Evolutionary conservation across 2,888 invertebrate genomes (phyloP).

Genomic region (Lochmaea capreae): DNA sequence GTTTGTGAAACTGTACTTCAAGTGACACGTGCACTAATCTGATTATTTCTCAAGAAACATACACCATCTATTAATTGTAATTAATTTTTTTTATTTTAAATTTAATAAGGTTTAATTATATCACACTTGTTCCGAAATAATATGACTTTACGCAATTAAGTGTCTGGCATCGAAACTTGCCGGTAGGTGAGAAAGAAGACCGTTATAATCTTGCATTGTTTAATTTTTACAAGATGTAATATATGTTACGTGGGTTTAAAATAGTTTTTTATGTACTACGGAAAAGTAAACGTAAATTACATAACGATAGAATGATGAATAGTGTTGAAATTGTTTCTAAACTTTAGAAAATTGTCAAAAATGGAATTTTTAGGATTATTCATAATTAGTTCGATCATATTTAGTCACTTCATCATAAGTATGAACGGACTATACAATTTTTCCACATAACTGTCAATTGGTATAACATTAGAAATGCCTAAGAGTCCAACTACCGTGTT

Average conservation of each 20-base stretch:
- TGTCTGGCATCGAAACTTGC: background rate
- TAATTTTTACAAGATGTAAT: background rate
- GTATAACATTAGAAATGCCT: too few relatives aligned
- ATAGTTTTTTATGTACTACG: background rate
- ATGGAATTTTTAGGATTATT: too few relatives aligned
- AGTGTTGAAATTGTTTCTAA: too few relatives aligned
- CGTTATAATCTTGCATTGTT: conserved; percentile 11
- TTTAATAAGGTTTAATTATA: conserved; percentile 3
- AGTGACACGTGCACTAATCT: background rate
- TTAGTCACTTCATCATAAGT: too few relatives aligned
- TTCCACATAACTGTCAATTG: too few relatives aligned
- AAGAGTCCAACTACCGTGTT: too few relatives aligned
- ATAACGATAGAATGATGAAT: too few relatives aligned
- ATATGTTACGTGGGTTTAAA: background rate
- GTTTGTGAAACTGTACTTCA: background rate
- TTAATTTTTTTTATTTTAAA: background rate
- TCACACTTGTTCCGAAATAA: background rate
- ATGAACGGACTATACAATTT: too few relatives aligned
- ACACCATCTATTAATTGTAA: background rate
- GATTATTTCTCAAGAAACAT: background rate
- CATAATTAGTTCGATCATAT: too few relatives aligned
- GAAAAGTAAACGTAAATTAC: background rate
- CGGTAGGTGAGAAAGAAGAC: background rate
- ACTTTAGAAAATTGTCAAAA: too few relatives aligned
- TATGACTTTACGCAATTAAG: background rate